These are phyloP conservation scores for Calameuta filiformis DNA, from an alignment of 2,888 invertebrate genomes.

Conservation along the genomic window DNA sequence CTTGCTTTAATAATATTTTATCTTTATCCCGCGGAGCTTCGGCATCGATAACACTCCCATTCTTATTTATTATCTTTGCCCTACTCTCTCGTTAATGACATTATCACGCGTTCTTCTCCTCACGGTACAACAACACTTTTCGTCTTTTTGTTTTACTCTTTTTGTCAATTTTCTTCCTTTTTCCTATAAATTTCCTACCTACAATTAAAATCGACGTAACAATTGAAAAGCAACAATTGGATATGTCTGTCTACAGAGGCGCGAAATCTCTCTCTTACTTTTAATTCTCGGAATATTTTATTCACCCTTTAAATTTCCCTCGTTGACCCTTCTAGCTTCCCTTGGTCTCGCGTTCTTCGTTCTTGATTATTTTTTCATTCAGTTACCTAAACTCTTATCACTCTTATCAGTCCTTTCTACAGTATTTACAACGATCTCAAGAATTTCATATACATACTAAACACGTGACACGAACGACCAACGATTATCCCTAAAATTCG, in stretches of 20 bases:
- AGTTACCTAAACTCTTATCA: neutral
- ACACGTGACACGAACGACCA: neutral
- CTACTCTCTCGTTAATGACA: neutral
- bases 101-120: neutral
- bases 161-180: neutral
- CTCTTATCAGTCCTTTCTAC: neutral
- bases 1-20: neutral
- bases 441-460: neutral
- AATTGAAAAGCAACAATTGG: slow-evolving; percentile 5
- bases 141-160: neutral
- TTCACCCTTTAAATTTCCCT: neutral
- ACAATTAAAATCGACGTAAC: neutral
- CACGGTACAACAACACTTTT: neutral
- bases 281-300: neutral
- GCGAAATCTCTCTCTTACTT: neutral
- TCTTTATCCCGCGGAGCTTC: neutral
- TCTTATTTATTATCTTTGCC: neutral
- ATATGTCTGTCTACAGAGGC: slow-evolving; percentile 1
- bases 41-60: neutral
- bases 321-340: neutral
- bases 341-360: neutral
- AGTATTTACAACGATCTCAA: neutral
- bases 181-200: neutral
- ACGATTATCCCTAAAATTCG: neutral
- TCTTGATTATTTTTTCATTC: neutral